Evolutionary conservation across 2,888 invertebrate genomes (phyloP), one percentile per base, ranked within the genome.

Genomic region (Pycnomerus fuliginosus): DNA sequence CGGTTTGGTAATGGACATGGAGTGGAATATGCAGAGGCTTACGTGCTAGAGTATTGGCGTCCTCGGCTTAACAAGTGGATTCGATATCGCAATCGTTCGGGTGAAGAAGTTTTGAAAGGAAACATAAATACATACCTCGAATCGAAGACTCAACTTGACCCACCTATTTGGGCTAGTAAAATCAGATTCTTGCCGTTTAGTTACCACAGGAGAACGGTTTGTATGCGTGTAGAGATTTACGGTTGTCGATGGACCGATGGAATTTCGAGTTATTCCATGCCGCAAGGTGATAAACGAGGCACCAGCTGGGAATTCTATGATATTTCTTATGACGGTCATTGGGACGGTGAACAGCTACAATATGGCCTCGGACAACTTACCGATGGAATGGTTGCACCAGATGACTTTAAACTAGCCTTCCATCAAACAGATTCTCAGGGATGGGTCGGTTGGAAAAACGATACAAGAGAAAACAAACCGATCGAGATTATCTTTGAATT

Each of bases 381-480:
- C 7, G 91, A 92, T 67, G 91, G 91, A 8, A 80, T 82, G 60
- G 80, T 80, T 51, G 91, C 89, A 0, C 84, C 85, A 1, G 86
- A 87, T 55, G 82, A 85, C 69, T 85, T 84, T 69, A 81, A 83
- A 64, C 72, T 77, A 62, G 77, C 80, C 47, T 80, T 80, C 62
- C 81, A 80, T 70, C 84, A 78, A 68, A 60, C 63, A 50, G 76
- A 75, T 7, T 80, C 82, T 14, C 48, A 48, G 14, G 88, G 90
- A 34, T 94, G 93, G 94, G 85, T 94, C 16, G 94, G 93, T 1
- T 94, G 94, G 94, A 80, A 83, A 62, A 89, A 89, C 69, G 88
- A 89, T 65, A 82, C 85, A 1, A 74, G 83, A 2, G 74, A 76
- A 27, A 74, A 75, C 16, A 74, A 76, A 58, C 81, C 85, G 0